Conservation (phyloP, 2,888 invertebrate genomes). For the Odiellus spinosus region DNA sequence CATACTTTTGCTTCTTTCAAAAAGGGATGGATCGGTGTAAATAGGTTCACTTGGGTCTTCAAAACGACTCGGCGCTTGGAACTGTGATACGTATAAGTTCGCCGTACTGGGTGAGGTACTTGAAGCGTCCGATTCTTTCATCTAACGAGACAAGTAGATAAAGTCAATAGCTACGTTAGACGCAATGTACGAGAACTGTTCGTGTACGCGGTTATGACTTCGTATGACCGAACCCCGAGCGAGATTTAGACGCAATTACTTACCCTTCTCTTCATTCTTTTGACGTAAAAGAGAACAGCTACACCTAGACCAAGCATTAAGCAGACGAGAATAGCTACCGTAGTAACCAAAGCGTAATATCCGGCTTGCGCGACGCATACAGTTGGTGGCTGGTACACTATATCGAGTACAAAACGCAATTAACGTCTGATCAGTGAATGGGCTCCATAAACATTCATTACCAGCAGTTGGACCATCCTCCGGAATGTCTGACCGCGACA, state of each 20-base stretch:
- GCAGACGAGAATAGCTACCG: constrained; percentile 55
- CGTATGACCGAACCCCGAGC: not conserved
- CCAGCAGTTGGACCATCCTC: constrained; percentile 3
- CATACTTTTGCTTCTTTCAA: constrained; percentile 59
- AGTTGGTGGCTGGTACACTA: constrained; percentile 8
- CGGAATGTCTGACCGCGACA: constrained; percentile 21
- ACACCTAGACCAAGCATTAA: constrained; percentile 54
- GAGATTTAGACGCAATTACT: not conserved
- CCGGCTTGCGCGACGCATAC: constrained; percentile 65
- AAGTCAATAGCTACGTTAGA: not conserved
- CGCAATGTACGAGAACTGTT: not conserved
- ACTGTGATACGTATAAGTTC: constrained; percentile 11
- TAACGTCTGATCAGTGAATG: constrained; percentile 41
- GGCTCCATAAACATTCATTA: not conserved
- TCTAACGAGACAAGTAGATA: not conserved
- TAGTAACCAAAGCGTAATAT: constrained; percentile 64
- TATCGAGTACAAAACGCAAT: not conserved
- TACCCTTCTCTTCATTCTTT: constrained; percentile 13
- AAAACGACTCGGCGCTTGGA: constrained; percentile 34
- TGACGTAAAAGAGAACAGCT: constrained; percentile 57
- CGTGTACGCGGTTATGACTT: not conserved
- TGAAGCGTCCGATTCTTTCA: not conserved
- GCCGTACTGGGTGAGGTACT: not conserved
- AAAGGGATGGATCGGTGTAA: constrained; percentile 77
- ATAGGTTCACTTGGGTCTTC: constrained; percentile 85